A percentile compares a stretch with the other conserved stretches of the same genome.
Evolutionary conservation across 2,113 vertebrate species (phyloP).

Genomic region (Ailurus styani): DNA sequence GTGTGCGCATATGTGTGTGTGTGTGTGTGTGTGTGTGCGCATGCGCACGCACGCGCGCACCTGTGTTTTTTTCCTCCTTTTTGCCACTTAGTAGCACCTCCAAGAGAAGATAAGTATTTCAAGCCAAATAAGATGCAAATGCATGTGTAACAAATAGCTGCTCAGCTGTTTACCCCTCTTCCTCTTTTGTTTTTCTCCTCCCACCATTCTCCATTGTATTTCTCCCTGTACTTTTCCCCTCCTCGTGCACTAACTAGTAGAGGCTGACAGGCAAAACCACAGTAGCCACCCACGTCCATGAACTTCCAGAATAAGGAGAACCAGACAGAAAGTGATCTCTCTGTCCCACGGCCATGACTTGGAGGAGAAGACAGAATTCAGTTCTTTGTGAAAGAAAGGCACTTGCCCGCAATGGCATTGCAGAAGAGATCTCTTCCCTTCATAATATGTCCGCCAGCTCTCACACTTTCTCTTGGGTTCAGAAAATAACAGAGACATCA

Average conservation of each 20-base stretch:
- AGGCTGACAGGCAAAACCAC: background rate
- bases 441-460: background rate
- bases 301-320: background rate
- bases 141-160: background rate
- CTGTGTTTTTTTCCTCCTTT: background rate
- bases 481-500: slow-evolving; percentile 77
- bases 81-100: background rate
- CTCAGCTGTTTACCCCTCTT: background rate
- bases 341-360: background rate
- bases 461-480: background rate
- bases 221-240: background rate
- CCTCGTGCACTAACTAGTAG: background rate
- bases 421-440: background rate
- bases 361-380: background rate
- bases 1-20: background rate
- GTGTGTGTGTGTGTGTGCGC: no score
- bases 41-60: no score
- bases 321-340: background rate
- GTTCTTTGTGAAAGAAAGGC: background rate
- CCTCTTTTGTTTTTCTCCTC: background rate
- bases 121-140: background rate
- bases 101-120: background rate
- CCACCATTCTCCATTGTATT: background rate
- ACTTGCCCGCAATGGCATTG: background rate
- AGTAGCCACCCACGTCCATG: background rate